These are phyloP conservation scores for Aleiodes sp. DNA, from an alignment of 1,140 invertebrate species.

Conservation along the genomic window DNA sequence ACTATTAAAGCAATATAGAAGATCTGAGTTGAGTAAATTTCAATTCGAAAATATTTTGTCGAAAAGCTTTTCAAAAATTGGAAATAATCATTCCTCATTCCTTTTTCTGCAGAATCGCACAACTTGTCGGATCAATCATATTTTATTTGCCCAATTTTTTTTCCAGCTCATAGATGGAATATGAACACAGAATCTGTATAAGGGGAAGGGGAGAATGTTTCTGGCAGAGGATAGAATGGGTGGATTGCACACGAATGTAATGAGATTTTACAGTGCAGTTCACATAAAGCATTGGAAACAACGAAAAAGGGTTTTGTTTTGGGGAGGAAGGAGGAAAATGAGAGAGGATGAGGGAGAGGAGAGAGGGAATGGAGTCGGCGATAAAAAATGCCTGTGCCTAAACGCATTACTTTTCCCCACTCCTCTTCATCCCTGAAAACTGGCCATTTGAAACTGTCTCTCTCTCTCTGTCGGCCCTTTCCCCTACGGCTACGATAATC, in stretches of 20 bases:
- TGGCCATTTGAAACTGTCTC: neutral
- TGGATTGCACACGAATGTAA: constrained; percentile 59
- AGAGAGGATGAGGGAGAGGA: neutral
- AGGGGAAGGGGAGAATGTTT: constrained; percentile 52
- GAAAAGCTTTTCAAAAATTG: too few relatives aligned
- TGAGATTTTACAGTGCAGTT: constrained; percentile 65
- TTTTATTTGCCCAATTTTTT: neutral
- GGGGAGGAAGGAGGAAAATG: neutral
- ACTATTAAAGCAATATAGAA: too few relatives aligned
- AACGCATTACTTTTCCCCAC: constrained; percentile 60
- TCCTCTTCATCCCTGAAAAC: constrained; percentile 5
- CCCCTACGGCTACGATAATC: constrained; percentile 24
- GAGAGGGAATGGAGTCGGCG: constrained; percentile 43
- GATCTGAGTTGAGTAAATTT: too few relatives aligned
- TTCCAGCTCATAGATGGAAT: neutral
- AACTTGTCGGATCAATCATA: neutral
- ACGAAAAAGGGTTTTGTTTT: constrained; percentile 45
- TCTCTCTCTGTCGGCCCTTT: constrained; percentile 1
- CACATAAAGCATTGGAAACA: constrained; percentile 64
- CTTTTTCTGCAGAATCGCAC: neutral
- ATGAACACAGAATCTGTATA: neutral
- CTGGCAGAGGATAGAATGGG: constrained; percentile 62
- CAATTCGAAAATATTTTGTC: too few relatives aligned
- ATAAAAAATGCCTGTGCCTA: constrained; percentile 61
- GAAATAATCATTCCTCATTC: neutral